Conservation (phyloP, 2,888 invertebrate genomes). For the Bembecia ichneumoniformis region DNA sequence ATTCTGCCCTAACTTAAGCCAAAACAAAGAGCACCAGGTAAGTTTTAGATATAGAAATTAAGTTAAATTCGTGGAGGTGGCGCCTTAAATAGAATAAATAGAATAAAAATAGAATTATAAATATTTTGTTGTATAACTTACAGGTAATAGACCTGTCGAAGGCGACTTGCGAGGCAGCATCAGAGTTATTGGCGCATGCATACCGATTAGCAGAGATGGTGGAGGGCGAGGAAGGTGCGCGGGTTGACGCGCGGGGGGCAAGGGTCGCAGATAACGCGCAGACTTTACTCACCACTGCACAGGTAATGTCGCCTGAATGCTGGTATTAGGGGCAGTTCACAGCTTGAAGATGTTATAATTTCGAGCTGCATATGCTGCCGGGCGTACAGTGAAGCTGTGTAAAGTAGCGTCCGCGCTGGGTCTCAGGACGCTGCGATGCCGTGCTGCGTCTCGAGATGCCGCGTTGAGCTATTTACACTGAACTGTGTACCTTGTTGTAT, state of each 20-base stretch:
- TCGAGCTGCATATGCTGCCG: not conserved
- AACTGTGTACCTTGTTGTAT: no score
- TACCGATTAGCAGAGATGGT: slow-evolving; percentile 18
- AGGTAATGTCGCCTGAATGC: slow-evolving; percentile 18
- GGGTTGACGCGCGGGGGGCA: slow-evolving; percentile 19
- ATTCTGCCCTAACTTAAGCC: slow-evolving; percentile 19
- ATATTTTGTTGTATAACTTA: not conserved
- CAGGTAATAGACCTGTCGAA: slow-evolving; percentile 22
- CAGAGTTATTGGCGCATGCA: slow-evolving; percentile 23
- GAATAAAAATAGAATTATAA: no score
- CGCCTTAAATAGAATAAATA: no score
- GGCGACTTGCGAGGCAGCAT: slow-evolving; percentile 22
- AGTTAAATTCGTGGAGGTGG: no score
- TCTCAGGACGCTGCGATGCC: no score
- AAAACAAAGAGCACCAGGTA: slow-evolving; percentile 26
- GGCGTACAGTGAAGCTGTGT: no score
- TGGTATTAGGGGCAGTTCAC: not conserved
- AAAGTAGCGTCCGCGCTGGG: no score
- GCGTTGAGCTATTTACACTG: no score
- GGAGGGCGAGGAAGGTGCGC: slow-evolving; percentile 15
- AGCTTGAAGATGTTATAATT: not conserved
- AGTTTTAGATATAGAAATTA: no score
- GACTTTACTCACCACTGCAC: slow-evolving; percentile 22
- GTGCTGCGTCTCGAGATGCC: no score
- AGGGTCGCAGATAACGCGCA: slow-evolving; percentile 26